A percentile compares a stretch with the other conserved stretches of the same genome.
Evolutionary conservation across 2,113 vertebrate genomes (phyloP).

Genomic region (Solea solea): DNA sequence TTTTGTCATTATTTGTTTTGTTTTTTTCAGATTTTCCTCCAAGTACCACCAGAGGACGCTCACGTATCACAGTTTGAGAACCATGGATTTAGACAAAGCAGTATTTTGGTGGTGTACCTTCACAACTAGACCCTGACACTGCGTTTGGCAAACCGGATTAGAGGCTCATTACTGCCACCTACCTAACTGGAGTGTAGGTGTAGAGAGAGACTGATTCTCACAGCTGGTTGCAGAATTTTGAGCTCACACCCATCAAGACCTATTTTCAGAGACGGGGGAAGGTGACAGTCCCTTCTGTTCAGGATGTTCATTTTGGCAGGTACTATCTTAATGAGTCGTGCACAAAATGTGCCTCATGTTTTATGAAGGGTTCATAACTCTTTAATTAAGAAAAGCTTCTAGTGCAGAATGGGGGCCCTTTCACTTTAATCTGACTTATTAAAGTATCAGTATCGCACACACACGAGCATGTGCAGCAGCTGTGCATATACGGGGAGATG

Average conservation of each 20-base stretch:
- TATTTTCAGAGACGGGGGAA: not conserved
- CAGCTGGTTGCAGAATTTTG: no score
- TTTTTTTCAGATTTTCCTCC: no score
- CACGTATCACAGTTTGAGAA: no score
- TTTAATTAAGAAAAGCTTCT: slow-evolving; percentile 34
- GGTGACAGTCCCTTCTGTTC: slow-evolving; percentile 1
- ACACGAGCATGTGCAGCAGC: not conserved
- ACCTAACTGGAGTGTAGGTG: no score
- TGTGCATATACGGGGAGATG: not conserved
- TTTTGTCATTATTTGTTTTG: no score
- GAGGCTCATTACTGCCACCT: no score
- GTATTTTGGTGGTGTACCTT: no score
- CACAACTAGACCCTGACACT: no score
- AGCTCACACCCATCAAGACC: not conserved
- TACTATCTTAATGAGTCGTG: slow-evolving; percentile 17
- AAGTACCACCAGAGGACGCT: no score
- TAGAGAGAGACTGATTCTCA: no score
- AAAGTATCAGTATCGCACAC: slow-evolving; percentile 6
- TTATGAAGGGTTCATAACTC: slow-evolving; percentile 37
- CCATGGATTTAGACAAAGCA: no score
- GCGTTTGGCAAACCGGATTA: no score
- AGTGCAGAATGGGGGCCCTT: slow-evolving; percentile 5
- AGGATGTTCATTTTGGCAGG: slow-evolving; percentile 19
- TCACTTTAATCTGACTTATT: slow-evolving; percentile 32
- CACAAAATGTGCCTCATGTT: slow-evolving; percentile 43